These are phyloP conservation scores for Oconnorella tubifera DNA, from an alignment of 2,888 invertebrate genomes.

Conservation along the genomic window DNA sequence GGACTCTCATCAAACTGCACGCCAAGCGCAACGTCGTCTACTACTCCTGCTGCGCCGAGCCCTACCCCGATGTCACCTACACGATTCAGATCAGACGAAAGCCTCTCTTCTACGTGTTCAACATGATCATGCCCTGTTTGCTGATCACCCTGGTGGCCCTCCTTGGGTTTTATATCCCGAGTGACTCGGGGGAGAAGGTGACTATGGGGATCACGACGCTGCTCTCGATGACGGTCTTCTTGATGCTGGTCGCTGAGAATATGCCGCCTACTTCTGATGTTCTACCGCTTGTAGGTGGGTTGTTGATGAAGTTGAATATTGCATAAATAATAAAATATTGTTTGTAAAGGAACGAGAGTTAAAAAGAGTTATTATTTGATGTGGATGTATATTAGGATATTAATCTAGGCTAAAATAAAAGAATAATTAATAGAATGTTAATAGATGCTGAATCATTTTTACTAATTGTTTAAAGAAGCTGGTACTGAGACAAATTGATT, in stretches of 20 bases:
- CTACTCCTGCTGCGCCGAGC: constrained; percentile 57
- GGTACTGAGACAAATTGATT: too few relatives aligned
- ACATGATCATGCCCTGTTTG: constrained; percentile 61
- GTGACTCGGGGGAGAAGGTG: constrained; percentile 60
- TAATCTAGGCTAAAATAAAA: too few relatives aligned
- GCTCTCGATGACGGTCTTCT: constrained; percentile 62
- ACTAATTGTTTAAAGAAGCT: too few relatives aligned
- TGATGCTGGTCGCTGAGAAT: constrained; percentile 62
- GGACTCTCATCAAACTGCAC: constrained; percentile 65
- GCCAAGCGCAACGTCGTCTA: constrained; percentile 60
- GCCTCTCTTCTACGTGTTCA: constrained; percentile 62
- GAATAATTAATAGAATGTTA: too few relatives aligned
- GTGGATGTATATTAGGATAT: too few relatives aligned
- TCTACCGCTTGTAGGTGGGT: constrained; percentile 61
- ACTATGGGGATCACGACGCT: constrained; percentile 62
- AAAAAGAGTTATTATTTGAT: too few relatives aligned
- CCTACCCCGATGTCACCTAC: constrained; percentile 60
- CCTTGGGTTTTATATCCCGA: constrained; percentile 62
- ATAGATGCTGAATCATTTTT: too few relatives aligned
- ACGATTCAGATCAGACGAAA: constrained; percentile 58
- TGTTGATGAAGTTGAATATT: background rate
- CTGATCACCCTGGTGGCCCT: constrained; percentile 61
- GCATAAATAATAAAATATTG: too few relatives aligned
- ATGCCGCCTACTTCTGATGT: constrained; percentile 63
- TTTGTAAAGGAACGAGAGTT: too few relatives aligned